These are phyloP conservation scores for Ciconia boyciana DNA, from an alignment of 2,113 vertebrate genomes.

Conservation along the genomic window DNA sequence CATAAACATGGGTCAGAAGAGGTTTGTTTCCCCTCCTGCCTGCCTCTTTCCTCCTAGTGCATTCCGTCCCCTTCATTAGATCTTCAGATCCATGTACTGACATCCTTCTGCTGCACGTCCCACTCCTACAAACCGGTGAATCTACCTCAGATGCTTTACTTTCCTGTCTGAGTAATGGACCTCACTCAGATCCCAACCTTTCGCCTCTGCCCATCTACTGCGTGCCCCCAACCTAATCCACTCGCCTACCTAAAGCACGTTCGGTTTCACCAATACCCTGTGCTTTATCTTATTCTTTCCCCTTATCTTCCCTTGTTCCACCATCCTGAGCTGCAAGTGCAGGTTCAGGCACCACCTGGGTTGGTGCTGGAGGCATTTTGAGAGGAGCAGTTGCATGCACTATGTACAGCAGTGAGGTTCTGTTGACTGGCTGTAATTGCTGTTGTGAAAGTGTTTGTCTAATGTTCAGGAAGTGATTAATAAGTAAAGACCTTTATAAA, in stretches of 20 bases:
- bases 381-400: background rate
- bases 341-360: background rate
- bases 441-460: background rate
- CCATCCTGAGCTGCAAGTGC: background rate
- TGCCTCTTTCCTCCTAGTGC: background rate
- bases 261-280: background rate
- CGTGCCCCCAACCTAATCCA: accelerated
- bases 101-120: background rate
- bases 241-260: background rate
- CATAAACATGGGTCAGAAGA: background rate
- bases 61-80: background rate
- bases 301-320: background rate
- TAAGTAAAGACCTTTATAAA: background rate
- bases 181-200: background rate
- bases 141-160: background rate
- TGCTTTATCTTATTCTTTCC: background rate
- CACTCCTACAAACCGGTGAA: background rate
- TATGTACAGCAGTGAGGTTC: background rate
- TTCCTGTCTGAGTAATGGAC: background rate
- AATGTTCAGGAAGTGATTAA: background rate
- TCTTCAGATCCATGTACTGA: background rate
- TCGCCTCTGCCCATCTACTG: background rate
- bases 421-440: background rate
- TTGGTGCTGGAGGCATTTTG: background rate
- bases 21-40: background rate